Evolutionary conservation across 2,113 vertebrate genomes (phyloP), one percentile per base, ranked within the genome.

Genomic region (Burhinus oedicnemus): DNA sequence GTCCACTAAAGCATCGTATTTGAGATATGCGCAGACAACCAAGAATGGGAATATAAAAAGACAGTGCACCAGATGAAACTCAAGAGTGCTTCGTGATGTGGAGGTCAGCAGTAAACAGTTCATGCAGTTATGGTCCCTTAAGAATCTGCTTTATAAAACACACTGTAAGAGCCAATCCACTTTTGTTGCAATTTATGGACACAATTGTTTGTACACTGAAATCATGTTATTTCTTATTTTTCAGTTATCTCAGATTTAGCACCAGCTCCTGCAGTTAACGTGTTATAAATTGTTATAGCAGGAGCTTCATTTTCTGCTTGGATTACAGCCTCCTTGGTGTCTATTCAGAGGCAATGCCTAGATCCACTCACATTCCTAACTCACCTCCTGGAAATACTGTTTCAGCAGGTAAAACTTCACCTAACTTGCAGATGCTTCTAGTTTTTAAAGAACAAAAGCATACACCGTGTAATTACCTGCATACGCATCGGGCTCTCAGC

Each of bases 241-340:
- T 90, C 65, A 71, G 9, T 90, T 92, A 64, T 78, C n/a, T 85
- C 69, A 74, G 60, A 93, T 80, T 76, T 84, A 81, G 36, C 45
- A 83, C 30, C 57, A 40, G 27, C 58, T 87, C 86, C 58, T 77
- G 55, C 49, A 82, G 51, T 68, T 82, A 68, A 65, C 4, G 0
- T 47, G n/a, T 52, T 58, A 45, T 47, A 77, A 85, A 80, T 94
- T 86, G 44, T 83, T 77, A 38, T 9, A 91, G 70, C 55, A 44
- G 83, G 71, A 96, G 79, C 47, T 86, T 66, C 86, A 65, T 87
- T 91, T 94, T 62, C 71, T 90, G 36, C 34, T 82, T 94, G 84
- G 57, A 84, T 92, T 92, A 49, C 57, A 57, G 26, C 20, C 68
- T 88, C 55, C 30, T 47, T 16, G 23, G 7, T 76, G 61, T 80